A percentile compares a stretch with the other conserved stretches of the same genome.
These are phyloP conservation scores for Macaria liturata DNA, from an alignment of 2,888 invertebrate species.

Conservation along the genomic window DNA sequence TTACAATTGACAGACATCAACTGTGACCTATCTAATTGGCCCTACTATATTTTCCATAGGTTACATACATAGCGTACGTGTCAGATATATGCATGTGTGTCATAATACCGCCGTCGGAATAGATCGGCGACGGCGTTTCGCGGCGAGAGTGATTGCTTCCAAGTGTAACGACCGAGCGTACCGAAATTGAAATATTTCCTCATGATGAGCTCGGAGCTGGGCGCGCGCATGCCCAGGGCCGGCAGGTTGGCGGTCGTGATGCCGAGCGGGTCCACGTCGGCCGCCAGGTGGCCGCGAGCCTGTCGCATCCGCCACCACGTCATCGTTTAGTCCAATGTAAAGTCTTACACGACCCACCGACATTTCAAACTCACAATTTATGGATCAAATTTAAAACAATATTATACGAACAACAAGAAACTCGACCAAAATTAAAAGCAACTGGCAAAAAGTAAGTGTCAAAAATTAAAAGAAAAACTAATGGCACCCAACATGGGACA, in stretches of 20 bases:
- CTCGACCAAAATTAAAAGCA: not conserved
- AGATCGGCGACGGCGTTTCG: conserved; percentile 52
- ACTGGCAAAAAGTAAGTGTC: no score
- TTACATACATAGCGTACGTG: not conserved
- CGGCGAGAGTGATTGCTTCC: conserved; percentile 54
- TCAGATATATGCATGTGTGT: conserved; percentile 54
- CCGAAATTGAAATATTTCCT: conserved; percentile 83
- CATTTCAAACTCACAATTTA: no score
- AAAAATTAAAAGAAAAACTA: not conserved
- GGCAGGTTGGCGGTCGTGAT: conserved; percentile 90
- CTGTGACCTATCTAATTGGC: no score
- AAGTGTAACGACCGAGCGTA: conserved; percentile 60
- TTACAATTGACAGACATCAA: no score
- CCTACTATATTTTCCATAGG: no score
- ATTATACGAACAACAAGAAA: not conserved
- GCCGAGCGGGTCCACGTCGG: conserved; percentile 96
- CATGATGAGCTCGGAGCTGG: conserved; percentile 81
- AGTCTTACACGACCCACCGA: conserved; percentile 50
- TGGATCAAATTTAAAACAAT: not conserved
- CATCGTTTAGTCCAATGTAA: conserved; percentile 59
- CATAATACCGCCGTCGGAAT: conserved; percentile 60
- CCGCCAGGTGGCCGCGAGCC: conserved; percentile 97
- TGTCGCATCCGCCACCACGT: conserved; percentile 79
- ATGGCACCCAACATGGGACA: no score
- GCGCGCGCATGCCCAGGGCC: conserved; percentile 77